phyloP scores from a whole-genome alignment of 2,113 vertebrate species.

The Stomatorhinus ivindoensis region DNA sequence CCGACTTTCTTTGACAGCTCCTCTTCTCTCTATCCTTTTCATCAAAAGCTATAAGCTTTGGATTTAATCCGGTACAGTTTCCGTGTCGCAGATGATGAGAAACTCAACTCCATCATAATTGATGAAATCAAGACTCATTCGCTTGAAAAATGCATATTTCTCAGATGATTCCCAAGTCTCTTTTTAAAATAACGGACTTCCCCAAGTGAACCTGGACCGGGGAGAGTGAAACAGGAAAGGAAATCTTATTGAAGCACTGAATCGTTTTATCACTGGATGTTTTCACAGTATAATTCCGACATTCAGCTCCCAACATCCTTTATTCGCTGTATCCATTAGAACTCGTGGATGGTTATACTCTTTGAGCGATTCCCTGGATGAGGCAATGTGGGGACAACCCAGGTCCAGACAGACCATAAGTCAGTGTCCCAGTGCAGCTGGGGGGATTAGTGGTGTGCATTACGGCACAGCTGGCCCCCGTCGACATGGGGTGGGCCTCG shows the following conservation, averaged over 20 bases:
- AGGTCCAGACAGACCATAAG: conserved; percentile 42
- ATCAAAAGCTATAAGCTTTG: neutral
- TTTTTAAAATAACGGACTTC: neutral
- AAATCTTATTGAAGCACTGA: neutral
- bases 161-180: neutral
- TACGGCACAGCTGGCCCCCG: conserved; percentile 55
- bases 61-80: neutral
- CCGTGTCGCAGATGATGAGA: neutral
- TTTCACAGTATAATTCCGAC: conserved; percentile 1
- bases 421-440: conserved; percentile 40
- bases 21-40: neutral
- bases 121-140: neutral
- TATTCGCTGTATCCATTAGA: conserved; percentile 16
- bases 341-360: neutral
- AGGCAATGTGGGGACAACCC: conserved; percentile 25
- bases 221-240: neutral
- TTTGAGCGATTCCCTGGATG: conserved; percentile 42
- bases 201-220: neutral
- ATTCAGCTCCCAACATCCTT: conserved; percentile 16
- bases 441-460: conserved; percentile 27
- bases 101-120: neutral
- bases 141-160: neutral
- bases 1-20: neutral
- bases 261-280: neutral
- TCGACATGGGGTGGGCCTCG: conserved; percentile 44